A percentile compares a stretch with the other conserved stretches of the same genome.
Evolutionary conservation across 2,888 invertebrate species (phyloP).

Genomic region (Torymus aiolomorphi): DNA sequence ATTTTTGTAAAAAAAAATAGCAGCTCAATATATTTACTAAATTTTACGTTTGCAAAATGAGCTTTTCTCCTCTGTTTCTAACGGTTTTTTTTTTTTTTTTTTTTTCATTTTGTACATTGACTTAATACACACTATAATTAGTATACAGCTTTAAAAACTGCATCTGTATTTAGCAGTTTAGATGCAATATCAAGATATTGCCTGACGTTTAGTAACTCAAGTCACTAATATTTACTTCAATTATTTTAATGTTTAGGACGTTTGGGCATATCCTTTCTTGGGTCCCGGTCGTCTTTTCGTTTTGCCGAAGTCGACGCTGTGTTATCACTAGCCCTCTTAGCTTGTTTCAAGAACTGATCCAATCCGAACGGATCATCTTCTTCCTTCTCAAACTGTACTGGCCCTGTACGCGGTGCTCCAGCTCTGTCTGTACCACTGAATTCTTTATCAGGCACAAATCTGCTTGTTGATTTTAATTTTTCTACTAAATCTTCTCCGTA

Average conservation of each 20-base stretch:
- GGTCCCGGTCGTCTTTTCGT: conserved; percentile 79
- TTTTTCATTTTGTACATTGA: too few species aligned
- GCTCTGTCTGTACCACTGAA: conserved; percentile 93
- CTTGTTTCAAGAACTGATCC: conserved; percentile 98
- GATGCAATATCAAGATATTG: too few species aligned
- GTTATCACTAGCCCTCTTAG: conserved; percentile 88
- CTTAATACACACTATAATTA: too few species aligned
- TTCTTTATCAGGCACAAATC: conserved; percentile 98
- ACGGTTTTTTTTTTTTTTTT: too few species aligned
- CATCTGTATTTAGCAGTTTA: too few species aligned
- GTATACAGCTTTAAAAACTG: too few species aligned
- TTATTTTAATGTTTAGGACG: conserved; percentile 68
- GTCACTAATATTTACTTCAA: neutral
- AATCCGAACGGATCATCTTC: conserved; percentile 96
- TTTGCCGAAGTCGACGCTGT: conserved; percentile 77
- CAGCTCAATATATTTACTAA: too few species aligned
- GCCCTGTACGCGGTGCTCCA: conserved; percentile 87
- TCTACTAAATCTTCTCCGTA: conserved; percentile 95
- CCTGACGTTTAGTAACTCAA: too few species aligned
- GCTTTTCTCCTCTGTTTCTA: too few species aligned
- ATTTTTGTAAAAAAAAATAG: too few species aligned
- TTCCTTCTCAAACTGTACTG: conserved; percentile 95
- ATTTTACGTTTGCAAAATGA: too few species aligned
- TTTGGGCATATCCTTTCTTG: conserved; percentile 71
- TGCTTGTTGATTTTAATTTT: conserved; percentile 89